Evolutionary conservation across 30 jellyfish, hydroid and myxozoan species (phyloP).

Genomic region (Pseudorhiza aurosa): DNA sequence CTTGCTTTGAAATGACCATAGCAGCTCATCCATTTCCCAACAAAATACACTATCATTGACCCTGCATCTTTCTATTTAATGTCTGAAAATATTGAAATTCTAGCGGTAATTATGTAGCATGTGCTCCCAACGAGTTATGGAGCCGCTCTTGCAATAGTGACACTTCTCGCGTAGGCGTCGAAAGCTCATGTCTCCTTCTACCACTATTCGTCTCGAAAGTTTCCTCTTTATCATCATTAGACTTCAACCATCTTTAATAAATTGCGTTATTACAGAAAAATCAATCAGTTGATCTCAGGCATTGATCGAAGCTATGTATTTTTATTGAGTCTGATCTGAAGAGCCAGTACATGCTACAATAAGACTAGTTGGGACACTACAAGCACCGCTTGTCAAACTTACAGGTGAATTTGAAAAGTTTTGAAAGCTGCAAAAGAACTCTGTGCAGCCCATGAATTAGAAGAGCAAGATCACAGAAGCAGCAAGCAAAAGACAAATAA

Average conservation of each 20-base stretch:
- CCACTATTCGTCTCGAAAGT: constrained; percentile 33
- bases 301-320: too few relatives aligned
- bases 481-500: constrained; percentile 1
- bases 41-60: constrained; percentile 37
- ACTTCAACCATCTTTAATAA: constrained; percentile 11
- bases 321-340: too few relatives aligned
- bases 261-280: constrained; percentile 24
- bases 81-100: constrained; percentile 38
- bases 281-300: too few relatives aligned
- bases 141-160: neutral
- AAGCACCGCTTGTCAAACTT: too few relatives aligned
- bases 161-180: constrained; percentile 4
- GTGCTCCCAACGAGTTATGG: neutral
- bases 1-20: constrained; percentile 26
- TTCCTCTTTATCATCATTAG: constrained; percentile 36
- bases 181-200: constrained; percentile 8
- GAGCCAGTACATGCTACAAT: too few relatives aligned
- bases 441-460: constrained; percentile 35
- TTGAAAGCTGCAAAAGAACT: neutral
- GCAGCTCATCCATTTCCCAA: constrained; percentile 43
- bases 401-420: neutral
- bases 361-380: too few relatives aligned
- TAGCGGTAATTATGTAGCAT: too few relatives aligned
- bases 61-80: constrained; percentile 34
- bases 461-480: neutral